These are phyloP conservation scores for Odontothrips loti DNA, from an alignment of 2,888 invertebrate species.

Conservation along the genomic window DNA sequence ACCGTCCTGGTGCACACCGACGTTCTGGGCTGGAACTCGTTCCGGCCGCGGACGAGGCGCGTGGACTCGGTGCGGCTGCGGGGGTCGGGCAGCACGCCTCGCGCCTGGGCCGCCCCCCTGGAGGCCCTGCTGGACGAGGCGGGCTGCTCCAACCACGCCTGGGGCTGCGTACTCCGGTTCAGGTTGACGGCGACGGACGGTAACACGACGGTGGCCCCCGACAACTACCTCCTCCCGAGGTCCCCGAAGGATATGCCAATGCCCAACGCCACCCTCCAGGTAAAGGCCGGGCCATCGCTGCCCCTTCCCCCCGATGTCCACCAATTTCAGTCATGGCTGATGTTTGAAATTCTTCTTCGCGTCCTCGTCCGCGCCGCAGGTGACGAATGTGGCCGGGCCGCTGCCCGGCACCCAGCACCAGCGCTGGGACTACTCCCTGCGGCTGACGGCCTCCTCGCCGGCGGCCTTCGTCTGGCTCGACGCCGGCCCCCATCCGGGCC, in stretches of 20 bases:
- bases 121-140: not conserved
- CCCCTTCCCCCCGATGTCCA: no score
- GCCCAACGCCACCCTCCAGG: conserved; percentile 25
- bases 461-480: conserved; percentile 70
- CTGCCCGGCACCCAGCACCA: conserved; percentile 39
- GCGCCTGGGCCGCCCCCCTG: not conserved
- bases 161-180: conserved; percentile 36
- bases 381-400: conserved; percentile 37
- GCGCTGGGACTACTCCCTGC: conserved; percentile 44
- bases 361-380: conserved; percentile 39
- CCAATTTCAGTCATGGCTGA: no score
- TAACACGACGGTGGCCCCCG: conserved; percentile 46
- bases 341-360: not conserved
- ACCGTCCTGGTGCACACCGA: conserved; percentile 29
- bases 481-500: conserved; percentile 52
- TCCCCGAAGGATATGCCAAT: conserved; percentile 50
- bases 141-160: conserved; percentile 28
- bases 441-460: conserved; percentile 51
- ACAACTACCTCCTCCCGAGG: conserved; percentile 64
- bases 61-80: not conserved
- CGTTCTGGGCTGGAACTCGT: conserved; percentile 36
- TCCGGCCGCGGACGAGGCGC: conserved; percentile 32
- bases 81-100: not conserved
- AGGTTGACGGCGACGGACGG: conserved; percentile 27
- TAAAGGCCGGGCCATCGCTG: not conserved